These are phyloP conservation scores for Mya arenaria DNA, from an alignment of 1,140 invertebrate species.

Conservation along the genomic window DNA sequence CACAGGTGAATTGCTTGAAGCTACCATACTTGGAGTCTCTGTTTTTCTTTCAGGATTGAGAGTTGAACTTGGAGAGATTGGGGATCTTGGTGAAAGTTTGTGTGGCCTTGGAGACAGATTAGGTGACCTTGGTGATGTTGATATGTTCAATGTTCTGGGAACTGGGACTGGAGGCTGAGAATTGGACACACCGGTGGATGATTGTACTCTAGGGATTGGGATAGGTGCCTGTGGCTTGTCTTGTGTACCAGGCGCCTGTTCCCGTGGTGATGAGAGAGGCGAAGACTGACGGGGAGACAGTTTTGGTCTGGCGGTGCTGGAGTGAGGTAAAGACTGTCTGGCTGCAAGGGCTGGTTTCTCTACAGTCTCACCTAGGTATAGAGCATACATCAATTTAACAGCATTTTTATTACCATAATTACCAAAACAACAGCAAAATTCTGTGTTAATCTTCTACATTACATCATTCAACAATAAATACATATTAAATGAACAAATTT, in stretches of 20 bases:
- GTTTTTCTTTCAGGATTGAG: too few relatives aligned
- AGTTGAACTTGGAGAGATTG: neutral
- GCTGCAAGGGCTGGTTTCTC: neutral
- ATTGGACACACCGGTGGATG: neutral
- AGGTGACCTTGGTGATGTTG: neutral
- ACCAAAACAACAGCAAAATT: too few relatives aligned
- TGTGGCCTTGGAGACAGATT: neutral
- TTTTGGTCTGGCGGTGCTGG: conserved; percentile 2
- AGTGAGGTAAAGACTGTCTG: conserved; percentile 20
- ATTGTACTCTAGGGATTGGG: neutral
- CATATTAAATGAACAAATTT: too few relatives aligned
- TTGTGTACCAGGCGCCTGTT: conserved; percentile 19
- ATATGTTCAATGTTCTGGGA: conserved; percentile 4
- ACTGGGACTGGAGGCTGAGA: conserved; percentile 11
- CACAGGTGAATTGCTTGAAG: neutral
- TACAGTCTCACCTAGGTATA: too few relatives aligned
- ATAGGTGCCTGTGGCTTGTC: neutral
- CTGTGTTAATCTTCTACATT: too few relatives aligned
- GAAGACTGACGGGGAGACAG: conserved; percentile 29
- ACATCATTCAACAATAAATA: too few relatives aligned
- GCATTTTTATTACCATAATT: too few relatives aligned
- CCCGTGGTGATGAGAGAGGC: conserved; percentile 6
- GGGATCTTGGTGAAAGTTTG: neutral
- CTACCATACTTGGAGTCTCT: too few relatives aligned
- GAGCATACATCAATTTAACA: too few relatives aligned